These are phyloP conservation scores for Tholera decimalis DNA, from an alignment of 2,888 invertebrate genomes.

Conservation along the genomic window DNA sequence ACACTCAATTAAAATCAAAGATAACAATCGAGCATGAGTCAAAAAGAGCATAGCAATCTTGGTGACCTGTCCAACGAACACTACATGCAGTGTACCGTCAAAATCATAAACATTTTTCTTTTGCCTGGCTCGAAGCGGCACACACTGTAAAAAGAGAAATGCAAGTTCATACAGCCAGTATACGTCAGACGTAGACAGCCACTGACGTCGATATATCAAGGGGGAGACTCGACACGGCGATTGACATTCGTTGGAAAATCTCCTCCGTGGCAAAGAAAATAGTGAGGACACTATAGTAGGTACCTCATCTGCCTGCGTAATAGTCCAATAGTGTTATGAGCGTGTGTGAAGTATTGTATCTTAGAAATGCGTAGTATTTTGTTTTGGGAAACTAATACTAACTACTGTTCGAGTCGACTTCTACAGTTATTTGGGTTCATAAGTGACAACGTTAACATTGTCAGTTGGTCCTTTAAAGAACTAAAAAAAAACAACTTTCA, in stretches of 20 bases:
- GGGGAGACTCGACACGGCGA: conserved; percentile 30
- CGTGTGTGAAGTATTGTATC: not conserved
- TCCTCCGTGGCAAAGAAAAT: conserved; percentile 46
- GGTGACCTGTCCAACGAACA: not conserved
- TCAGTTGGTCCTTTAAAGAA: not conserved
- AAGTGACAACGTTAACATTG: not conserved
- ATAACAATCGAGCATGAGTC: not conserved
- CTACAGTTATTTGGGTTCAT: not conserved
- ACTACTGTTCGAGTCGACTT: too few relatives aligned
- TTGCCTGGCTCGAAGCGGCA: conserved; percentile 10
- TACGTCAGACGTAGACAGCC: conserved; percentile 18
- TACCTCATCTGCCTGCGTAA: not conserved
- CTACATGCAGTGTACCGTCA: conserved; percentile 16
- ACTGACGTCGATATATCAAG: conserved; percentile 48
- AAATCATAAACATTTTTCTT: conserved; percentile 47
- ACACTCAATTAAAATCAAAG: not conserved
- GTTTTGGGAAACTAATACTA: not conserved
- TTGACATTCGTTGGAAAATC: conserved; percentile 56
- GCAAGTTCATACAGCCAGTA: conserved; percentile 5
- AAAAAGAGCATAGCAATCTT: too few relatives aligned
- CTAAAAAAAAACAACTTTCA: not conserved
- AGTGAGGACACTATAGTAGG: conserved; percentile 4
- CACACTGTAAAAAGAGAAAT: conserved; percentile 26
- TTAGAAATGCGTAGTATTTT: not conserved
- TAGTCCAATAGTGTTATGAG: not conserved